Evolutionary conservation across 2,888 invertebrate species (phyloP).

Genomic region (Calameuta pallipes): DNA sequence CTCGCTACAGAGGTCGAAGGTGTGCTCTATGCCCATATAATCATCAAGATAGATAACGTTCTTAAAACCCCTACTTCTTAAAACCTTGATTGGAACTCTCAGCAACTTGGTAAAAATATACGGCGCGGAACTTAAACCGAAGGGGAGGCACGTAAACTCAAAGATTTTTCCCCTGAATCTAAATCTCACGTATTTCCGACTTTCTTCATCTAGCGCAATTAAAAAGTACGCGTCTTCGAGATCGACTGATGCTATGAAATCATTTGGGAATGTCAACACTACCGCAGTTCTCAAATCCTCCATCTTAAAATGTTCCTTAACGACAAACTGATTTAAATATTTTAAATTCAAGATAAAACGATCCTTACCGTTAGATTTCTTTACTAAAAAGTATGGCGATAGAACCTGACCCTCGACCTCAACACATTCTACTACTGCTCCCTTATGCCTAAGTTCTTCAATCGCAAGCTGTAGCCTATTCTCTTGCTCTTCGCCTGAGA

Average conservation of each 20-base stretch:
- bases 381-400: too few species aligned
- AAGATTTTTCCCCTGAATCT: constrained; percentile 3
- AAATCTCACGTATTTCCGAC: neutral
- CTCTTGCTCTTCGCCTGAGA: too few species aligned
- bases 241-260: constrained; percentile 20
- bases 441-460: too few species aligned
- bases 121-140: constrained; percentile 3
- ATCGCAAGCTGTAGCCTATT: too few species aligned
- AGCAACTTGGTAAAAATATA: constrained; percentile 11
- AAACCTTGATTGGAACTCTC: neutral
- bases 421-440: too few species aligned
- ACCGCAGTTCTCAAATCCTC: constrained; percentile 12
- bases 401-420: too few species aligned
- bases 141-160: constrained; percentile 7
- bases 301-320: constrained; percentile 12
- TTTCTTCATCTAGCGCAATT: neutral
- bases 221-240: constrained; percentile 20
- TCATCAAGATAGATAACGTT: constrained; percentile 13
- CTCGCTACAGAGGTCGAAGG: constrained; percentile 5
- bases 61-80: neutral
- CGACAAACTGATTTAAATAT: too few species aligned
- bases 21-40: constrained; percentile 20
- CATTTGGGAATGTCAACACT: neutral
- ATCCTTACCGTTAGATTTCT: too few species aligned
- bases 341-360: too few species aligned